A percentile compares a stretch with the other conserved stretches of the same genome.
Conservation (phyloP, 2,797 vertebrate genomes). For the Neosalanx taihuensis region DNA sequence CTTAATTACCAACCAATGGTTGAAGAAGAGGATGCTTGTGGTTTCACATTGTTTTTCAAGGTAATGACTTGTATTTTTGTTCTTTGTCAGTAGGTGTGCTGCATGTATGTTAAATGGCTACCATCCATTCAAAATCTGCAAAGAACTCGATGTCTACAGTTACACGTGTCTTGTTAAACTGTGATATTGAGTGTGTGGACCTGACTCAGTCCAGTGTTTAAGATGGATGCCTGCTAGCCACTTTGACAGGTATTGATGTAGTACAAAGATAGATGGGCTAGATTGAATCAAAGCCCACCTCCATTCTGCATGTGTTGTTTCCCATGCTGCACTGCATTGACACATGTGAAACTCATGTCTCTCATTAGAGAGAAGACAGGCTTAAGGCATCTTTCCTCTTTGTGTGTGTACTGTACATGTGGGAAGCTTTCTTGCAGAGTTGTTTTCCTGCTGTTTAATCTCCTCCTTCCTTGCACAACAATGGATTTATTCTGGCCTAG, state of each 20-base stretch:
- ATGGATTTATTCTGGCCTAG: slow-evolving; percentile 62
- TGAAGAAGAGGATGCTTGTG: slow-evolving; percentile 54
- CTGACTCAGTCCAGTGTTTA: slow-evolving; percentile 44
- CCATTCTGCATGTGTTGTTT: slow-evolving; percentile 53
- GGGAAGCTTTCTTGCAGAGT: slow-evolving; percentile 50
- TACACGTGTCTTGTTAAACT: slow-evolving; percentile 10
- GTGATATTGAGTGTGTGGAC: slow-evolving; percentile 40
- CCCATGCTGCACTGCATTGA: slow-evolving; percentile 68
- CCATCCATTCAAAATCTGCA: not conserved
- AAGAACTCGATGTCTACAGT: not conserved
- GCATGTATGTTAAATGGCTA: not conserved
- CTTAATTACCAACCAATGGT: slow-evolving; percentile 66
- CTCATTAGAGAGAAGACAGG: slow-evolving; percentile 75
- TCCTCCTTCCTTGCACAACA: slow-evolving; percentile 55
- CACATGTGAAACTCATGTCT: slow-evolving; percentile 71
- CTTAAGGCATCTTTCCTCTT: slow-evolving; percentile 58
- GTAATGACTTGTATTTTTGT: slow-evolving; percentile 52
- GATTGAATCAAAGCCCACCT: slow-evolving; percentile 68
- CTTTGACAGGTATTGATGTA: slow-evolving; percentile 71
- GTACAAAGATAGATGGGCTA: slow-evolving; percentile 64
- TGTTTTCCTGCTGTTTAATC: slow-evolving; percentile 65
- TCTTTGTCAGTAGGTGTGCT: slow-evolving; percentile 10
- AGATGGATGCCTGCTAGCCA: slow-evolving; percentile 63
- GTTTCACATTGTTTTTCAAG: slow-evolving; percentile 56
- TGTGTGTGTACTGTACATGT: slow-evolving; percentile 31